These are phyloP conservation scores for Diploptera punctata DNA, from an alignment of 2,888 invertebrate genomes.

Conservation along the genomic window DNA sequence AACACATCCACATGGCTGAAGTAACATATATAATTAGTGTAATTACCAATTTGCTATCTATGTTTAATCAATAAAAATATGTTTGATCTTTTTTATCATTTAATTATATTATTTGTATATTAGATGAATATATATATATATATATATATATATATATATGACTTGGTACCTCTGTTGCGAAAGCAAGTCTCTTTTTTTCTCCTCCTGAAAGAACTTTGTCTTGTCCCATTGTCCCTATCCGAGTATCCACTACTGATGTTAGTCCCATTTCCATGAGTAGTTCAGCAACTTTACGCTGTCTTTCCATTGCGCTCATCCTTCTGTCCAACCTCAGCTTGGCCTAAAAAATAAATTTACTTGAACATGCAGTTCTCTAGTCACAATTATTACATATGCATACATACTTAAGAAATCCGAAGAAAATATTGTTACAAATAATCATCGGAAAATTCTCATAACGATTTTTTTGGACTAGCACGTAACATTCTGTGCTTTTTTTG, in stretches of 20 bases:
- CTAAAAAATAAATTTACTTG: slow-evolving; percentile 58
- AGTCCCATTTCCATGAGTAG: slow-evolving; percentile 76
- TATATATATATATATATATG: background rate
- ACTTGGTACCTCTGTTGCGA: slow-evolving; percentile 84
- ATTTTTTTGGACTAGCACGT: no score
- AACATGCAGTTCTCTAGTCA: no score
- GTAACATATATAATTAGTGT: no score
- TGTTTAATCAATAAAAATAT: background rate
- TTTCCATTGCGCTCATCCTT: slow-evolving; percentile 64
- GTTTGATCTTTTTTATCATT: background rate
- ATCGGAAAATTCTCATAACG: no score
- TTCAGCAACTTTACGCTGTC: slow-evolving; percentile 70
- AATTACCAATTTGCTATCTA: no score
- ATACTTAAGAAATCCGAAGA: no score
- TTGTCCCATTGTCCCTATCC: slow-evolving; percentile 79
- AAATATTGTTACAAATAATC: no score
- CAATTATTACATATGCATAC: no score
- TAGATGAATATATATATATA: background rate
- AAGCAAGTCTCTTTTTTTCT: slow-evolving; percentile 89
- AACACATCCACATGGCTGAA: no score
- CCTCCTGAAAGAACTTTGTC: slow-evolving; percentile 90
- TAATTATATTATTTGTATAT: background rate
- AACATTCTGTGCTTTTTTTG: no score
- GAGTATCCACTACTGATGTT: slow-evolving; percentile 70
- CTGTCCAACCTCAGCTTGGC: slow-evolving; percentile 82